A percentile compares a stretch with the other conserved stretches of the same genome.
These are phyloP conservation scores for Amyelois transitella DNA, from an alignment of 1,140 invertebrate species.

Conservation along the genomic window DNA sequence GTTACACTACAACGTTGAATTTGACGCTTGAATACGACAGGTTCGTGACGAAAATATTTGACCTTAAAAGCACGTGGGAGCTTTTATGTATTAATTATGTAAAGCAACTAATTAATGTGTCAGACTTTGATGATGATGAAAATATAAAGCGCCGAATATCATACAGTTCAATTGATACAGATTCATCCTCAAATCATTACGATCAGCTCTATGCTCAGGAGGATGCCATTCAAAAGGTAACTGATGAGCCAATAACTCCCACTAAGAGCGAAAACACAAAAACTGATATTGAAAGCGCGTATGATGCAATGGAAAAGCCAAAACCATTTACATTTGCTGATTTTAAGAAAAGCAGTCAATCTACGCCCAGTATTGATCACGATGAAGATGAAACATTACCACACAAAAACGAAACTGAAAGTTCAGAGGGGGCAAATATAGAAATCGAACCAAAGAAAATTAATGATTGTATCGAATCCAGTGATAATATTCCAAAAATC, in stretches of 20 bases:
- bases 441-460: slow-evolving; percentile 11
- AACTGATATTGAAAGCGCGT: slow-evolving; percentile 24
- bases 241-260: background rate
- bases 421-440: slow-evolving; percentile 9
- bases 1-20: slow-evolving; percentile 69
- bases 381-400: background rate
- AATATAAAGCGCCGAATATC: slow-evolving; percentile 57
- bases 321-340: slow-evolving; percentile 72
- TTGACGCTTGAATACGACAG: slow-evolving; percentile 75
- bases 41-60: slow-evolving; percentile 75
- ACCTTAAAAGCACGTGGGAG: slow-evolving; percentile 77
- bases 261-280: slow-evolving; percentile 16
- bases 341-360: slow-evolving; percentile 51
- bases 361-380: background rate
- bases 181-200: slow-evolving; percentile 68
- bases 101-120: slow-evolving; percentile 53
- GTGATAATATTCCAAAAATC: slow-evolving; percentile 5
- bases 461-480: slow-evolving; percentile 7
- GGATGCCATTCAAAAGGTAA: slow-evolving; percentile 6
- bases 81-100: slow-evolving; percentile 74
- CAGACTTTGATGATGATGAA: slow-evolving; percentile 63
- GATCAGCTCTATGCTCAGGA: slow-evolving; percentile 65
- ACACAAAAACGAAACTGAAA: slow-evolving; percentile 2
- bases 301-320: slow-evolving; percentile 38
- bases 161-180: slow-evolving; percentile 60